Evolutionary conservation across 2,113 vertebrate species (phyloP).

Genomic region (Amphilophus citrinellus): DNA sequence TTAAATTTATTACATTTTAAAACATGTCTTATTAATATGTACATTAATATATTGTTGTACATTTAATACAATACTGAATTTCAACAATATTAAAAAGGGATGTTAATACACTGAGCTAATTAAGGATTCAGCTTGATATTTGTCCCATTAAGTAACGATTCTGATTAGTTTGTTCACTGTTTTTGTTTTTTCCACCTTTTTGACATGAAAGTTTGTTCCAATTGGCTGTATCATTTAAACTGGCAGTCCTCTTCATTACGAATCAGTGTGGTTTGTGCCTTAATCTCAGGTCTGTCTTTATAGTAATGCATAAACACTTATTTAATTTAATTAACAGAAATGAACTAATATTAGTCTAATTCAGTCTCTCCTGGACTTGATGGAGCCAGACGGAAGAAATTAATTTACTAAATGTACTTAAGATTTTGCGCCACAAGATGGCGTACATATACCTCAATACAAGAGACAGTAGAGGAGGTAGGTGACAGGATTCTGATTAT

Average conservation of each 20-base stretch:
- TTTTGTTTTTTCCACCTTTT: too few species aligned
- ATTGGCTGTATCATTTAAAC: too few species aligned
- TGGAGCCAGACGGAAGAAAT: not conserved
- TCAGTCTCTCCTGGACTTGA: not conserved
- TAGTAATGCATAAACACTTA: not conserved
- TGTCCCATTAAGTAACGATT: not conserved
- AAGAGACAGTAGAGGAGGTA: not conserved
- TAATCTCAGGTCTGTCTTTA: too few species aligned
- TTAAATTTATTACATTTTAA: not conserved
- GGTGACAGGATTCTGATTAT: accelerated
- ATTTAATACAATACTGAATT: too few species aligned
- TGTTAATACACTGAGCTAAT: too few species aligned
- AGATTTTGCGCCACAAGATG: slow-evolving; percentile 65
- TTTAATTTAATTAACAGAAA: not conserved
- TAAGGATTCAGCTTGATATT: not conserved
- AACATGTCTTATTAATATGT: not conserved
- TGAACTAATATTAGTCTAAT: not conserved
- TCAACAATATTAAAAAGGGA: too few species aligned
- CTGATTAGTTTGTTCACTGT: not conserved
- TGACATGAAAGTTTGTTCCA: not conserved
- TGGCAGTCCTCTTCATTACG: too few species aligned
- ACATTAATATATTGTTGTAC: too few species aligned
- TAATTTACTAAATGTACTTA: not conserved
- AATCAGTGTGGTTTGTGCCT: too few species aligned
- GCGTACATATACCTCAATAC: slow-evolving; percentile 10